A percentile compares a stretch with the other conserved stretches of the same genome.
These are phyloP conservation scores for Zhengitettix transpicula DNA, from an alignment of 2,888 invertebrate species.

Conservation along the genomic window DNA sequence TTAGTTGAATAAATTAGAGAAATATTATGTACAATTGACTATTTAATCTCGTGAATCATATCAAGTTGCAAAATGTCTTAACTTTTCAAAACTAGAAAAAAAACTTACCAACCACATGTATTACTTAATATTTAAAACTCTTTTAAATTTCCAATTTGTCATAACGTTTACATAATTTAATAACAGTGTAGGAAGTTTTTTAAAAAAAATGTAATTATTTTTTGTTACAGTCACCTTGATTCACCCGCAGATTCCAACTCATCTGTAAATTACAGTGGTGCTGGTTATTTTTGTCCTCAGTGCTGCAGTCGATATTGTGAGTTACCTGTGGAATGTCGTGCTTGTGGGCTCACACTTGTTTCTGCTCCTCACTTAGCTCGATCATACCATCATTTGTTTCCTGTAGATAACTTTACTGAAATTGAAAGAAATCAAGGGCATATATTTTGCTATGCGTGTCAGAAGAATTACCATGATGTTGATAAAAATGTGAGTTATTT, in stretches of 20 bases:
- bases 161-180: too few relatives aligned
- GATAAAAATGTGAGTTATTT: conserved; percentile 51
- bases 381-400: conserved; percentile 94
- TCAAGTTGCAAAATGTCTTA: neutral
- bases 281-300: conserved; percentile 83
- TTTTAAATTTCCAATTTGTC: too few relatives aligned
- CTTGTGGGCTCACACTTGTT: conserved; percentile 88
- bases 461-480: conserved; percentile 42
- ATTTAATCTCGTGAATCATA: neutral
- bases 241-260: conserved; percentile 27
- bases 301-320: conserved; percentile 97
- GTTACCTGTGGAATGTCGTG: conserved; percentile 89
- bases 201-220: neutral
- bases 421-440: conserved; percentile 24
- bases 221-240: conserved; percentile 57
- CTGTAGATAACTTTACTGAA: conserved; percentile 73
- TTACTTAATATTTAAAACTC: too few relatives aligned
- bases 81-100: neutral
- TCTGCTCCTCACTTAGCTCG: conserved; percentile 96
- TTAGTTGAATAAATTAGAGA: neutral
- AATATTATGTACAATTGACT: neutral
- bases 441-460: conserved; percentile 55
- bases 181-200: neutral
- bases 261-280: conserved; percentile 28
- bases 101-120: too few relatives aligned